phyloP scores from a whole-genome alignment of 2,797 vertebrate species.

The Trachurus trachurus region DNA sequence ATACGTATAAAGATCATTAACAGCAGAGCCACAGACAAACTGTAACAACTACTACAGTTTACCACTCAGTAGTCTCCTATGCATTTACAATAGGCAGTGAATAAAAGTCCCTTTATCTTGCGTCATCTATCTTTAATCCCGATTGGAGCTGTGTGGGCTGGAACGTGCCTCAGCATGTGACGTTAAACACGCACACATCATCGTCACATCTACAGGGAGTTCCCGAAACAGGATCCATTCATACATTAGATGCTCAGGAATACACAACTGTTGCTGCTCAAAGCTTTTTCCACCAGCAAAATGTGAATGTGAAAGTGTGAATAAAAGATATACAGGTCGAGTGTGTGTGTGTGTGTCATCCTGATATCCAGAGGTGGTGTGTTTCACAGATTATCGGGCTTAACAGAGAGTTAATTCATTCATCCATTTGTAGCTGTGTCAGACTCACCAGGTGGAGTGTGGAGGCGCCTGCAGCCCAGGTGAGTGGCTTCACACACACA shows the following conservation, averaged over 20 bases:
- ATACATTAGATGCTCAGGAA: too few relatives aligned
- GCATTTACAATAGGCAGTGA: neutral
- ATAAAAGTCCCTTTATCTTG: neutral
- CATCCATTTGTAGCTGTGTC: neutral
- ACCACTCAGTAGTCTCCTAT: neutral
- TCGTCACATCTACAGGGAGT: neutral
- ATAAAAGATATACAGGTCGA: too few relatives aligned
- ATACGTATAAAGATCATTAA: too few relatives aligned
- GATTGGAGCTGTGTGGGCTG: neutral
- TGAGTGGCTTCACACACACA: slow-evolving; percentile 7
- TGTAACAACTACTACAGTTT: neutral
- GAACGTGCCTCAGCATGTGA: neutral
- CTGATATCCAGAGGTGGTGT: too few relatives aligned
- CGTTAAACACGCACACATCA: neutral
- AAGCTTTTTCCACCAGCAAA: neutral
- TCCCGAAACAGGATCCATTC: too few relatives aligned
- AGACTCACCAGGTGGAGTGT: slow-evolving; percentile 54
- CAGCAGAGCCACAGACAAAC: too few relatives aligned
- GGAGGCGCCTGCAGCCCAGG: slow-evolving; percentile 38
- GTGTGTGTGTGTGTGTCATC: too few relatives aligned
- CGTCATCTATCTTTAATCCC: neutral
- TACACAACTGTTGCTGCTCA: neutral
- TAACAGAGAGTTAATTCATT: too few relatives aligned
- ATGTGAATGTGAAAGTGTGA: too few relatives aligned
- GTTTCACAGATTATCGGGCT: too few relatives aligned